Evolutionary conservation across 2,888 invertebrate species (phyloP), one percentile per base, ranked within the genome.

Genomic region (Abrostola triplasia): DNA sequence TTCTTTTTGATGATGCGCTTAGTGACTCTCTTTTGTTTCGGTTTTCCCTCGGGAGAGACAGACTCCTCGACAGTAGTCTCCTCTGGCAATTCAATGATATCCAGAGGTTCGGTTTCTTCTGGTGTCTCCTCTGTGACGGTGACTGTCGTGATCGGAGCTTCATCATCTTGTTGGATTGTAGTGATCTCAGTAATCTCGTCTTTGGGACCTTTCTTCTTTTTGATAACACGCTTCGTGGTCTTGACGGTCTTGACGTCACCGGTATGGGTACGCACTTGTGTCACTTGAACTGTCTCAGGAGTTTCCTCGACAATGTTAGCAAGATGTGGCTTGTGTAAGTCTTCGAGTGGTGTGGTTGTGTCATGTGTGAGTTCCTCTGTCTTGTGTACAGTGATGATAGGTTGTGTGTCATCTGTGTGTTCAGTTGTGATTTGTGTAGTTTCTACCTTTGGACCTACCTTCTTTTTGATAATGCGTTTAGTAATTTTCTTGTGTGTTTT

Each of bases 381-480:
- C 53, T 42, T 67, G 48, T 67, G 67, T 57, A 67, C 41, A 0
- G 59, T 47, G 2, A 59, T 5, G 0, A 59, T 59, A 2, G 67
- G 67, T 44, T 47, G 44, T 44, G 36, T 63, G 24, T 68, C 55
- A 9, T 68, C 69, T 38, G 44, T 40, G 35, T 71, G 63, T 58
- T 68, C 68, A 11, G 74, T 63, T 0, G 41, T 64, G n/a, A 76
- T 72, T 51, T 72, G 35, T 49, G 73, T 84, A 0, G 77, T 81
- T 82, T 79, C 64, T 62, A 85, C 64, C 76, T 81, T 65, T 83
- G 86, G 77, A n/a, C 84, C 70, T 90, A 68, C 90, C 90, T 63
- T 92, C 76, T 47, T 94, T 90, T 82, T 92, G 12, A 91, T 88
- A 0, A 81, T 71, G 4, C 86, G 86, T 64, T 88, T 90, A 38